These are phyloP conservation scores for Festucalex cinctus DNA, from an alignment of 2,113 vertebrate species.

Conservation along the genomic window DNA sequence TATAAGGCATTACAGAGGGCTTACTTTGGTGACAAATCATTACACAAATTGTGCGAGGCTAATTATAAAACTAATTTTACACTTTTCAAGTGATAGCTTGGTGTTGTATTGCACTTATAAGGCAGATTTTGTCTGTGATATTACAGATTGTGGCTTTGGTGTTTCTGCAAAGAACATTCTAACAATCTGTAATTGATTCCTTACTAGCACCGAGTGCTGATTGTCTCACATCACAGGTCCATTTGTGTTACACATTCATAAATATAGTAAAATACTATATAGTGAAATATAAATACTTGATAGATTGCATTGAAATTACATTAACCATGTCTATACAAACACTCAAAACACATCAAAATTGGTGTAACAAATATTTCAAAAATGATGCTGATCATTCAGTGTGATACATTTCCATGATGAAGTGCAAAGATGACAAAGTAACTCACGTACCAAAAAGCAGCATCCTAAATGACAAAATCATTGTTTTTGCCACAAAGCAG, in stretches of 20 bases:
- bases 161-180: slow-evolving; percentile 43
- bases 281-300: slow-evolving; percentile 62
- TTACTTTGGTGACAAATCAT: slow-evolving; percentile 32
- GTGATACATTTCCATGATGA: slow-evolving; percentile 46
- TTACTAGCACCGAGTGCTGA: slow-evolving; percentile 49
- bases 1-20: slow-evolving; percentile 23
- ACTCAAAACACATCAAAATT: slow-evolving; percentile 59
- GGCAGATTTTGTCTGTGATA: slow-evolving; percentile 26
- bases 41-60: slow-evolving; percentile 28
- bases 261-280: slow-evolving; percentile 65
- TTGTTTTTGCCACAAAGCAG: slow-evolving; percentile 44
- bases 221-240: slow-evolving; percentile 52
- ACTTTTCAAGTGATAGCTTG: slow-evolving; percentile 1
- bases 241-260: slow-evolving; percentile 54
- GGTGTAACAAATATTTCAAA: slow-evolving; percentile 44
- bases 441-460: slow-evolving; percentile 59
- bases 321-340: slow-evolving; percentile 59
- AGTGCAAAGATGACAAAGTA: slow-evolving; percentile 62
- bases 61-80: slow-evolving; percentile 9
- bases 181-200: slow-evolving; percentile 34
- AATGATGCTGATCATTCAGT: slow-evolving; percentile 46
- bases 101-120: slow-evolving; percentile 17
- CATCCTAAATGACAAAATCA: slow-evolving; percentile 48
- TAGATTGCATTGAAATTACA: slow-evolving; percentile 48
- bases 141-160: slow-evolving; percentile 61